Base-by-base conservation (phyloP, 2,888 invertebrate genomes). In the Hyposoter didymator region DNA sequence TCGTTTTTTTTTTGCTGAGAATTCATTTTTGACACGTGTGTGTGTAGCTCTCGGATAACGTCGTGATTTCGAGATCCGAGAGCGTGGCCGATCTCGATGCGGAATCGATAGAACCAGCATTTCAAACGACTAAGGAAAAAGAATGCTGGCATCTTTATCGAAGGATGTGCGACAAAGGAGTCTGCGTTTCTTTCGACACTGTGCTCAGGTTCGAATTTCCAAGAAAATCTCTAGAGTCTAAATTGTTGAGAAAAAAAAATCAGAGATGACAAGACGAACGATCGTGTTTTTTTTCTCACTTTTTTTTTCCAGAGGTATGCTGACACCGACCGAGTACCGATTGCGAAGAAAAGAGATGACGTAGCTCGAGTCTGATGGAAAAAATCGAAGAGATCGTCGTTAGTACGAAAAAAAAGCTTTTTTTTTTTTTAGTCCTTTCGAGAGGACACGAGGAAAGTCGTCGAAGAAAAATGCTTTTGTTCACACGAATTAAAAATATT, bases 271-370 rank as follows among this genome's bases (percentile, higher is more conserved):
- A n/a, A n/a, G n/a, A n/a, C n/a, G 5, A 52, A n/a, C 3, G 8
- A 22, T 55, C 22, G 55, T 22, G 55, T 10, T 55, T 10, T 10
- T 55, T 10, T 55, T 22, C 8, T 4, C 39, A 17, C 35, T 10
- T 55, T 32, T 70, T 84, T 73, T 82, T 94, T 93, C 76, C 92
- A 95, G 96, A 88, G 96, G 96, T 52, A 96, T 96, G 96, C 92
- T 96, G 86, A 96, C 96, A 10, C 96, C 96, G 5, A 96, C 96
- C 0, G 96, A 96, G 91, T 96, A 96, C 90, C 94, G 96, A 87
- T 94, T 96, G 89, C 94, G 96, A 84, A 95, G 95, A 90, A 95
- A 94, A 87, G 92, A 93, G 89, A 83, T 89, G 43, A 78, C 86
- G 6, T 10, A 59, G 73, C 28, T 59, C 14, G 28, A 59, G 1